phyloP scores from a whole-genome alignment of 2,888 invertebrate genomes.

The Machimus rusticus region DNA sequence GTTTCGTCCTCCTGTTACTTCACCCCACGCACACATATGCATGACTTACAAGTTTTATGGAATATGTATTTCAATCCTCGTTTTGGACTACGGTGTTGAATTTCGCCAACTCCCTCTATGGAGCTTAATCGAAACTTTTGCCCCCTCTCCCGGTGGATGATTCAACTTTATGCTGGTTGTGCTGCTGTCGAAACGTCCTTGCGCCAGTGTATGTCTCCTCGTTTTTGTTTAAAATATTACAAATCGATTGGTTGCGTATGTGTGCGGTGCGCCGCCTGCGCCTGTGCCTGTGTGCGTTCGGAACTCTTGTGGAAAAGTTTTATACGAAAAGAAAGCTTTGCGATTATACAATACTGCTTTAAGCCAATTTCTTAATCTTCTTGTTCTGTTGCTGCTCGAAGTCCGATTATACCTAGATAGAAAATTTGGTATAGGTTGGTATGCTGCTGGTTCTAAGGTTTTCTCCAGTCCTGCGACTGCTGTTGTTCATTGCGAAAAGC shows the following conservation, averaged over 20 bases:
- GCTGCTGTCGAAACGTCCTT: neutral
- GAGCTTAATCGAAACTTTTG: constrained; percentile 19
- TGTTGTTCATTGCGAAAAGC: constrained; percentile 6
- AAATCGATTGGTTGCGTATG: neutral
- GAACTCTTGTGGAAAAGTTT: constrained; percentile 12
- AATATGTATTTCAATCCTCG: neutral
- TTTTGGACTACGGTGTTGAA: neutral
- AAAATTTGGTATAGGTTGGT: neutral
- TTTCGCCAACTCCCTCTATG: neutral
- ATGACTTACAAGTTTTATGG: neutral
- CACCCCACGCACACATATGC: neutral
- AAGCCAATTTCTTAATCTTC: constrained; percentile 38
- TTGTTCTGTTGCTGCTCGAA: constrained; percentile 14
- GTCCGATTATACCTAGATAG: neutral
- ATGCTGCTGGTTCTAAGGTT: neutral
- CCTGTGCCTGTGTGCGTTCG: neutral
- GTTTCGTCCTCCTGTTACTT: constrained; percentile 17
- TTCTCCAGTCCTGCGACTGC: neutral
- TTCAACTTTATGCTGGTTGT: constrained; percentile 18
- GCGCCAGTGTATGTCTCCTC: neutral
- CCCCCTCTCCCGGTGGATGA: neutral
- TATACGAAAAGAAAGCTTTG: constrained; percentile 29
- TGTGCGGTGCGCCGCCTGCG: neutral
- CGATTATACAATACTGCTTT: constrained; percentile 37
- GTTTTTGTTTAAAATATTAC: neutral